Percentiles rank a stretch among this genome's conserved stretches.
Evolutionary conservation across 2,113 vertebrate genomes (phyloP).

Genomic region (Ageneiosus marmoratus): DNA sequence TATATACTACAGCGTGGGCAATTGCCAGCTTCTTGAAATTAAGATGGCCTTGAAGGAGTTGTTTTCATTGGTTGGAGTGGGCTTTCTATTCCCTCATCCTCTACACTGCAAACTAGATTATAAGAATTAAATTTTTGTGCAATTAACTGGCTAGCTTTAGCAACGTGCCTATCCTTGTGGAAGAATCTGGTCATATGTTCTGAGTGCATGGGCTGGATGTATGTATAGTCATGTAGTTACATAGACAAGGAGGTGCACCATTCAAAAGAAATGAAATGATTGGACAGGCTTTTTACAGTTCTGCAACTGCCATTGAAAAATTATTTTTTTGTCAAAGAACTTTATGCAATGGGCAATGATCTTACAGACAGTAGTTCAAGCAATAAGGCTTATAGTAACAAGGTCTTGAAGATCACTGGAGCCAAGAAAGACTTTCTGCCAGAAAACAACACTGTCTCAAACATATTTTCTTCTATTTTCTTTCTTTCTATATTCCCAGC

Average conservation of each 20-base stretch:
- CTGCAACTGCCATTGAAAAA: no score
- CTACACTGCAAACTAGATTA: neutral
- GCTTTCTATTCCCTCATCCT: neutral
- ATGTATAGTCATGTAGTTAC: no score
- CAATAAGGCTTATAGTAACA: neutral
- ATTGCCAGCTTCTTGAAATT: conserved; percentile 5
- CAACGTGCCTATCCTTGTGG: no score
- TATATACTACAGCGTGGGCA: neutral
- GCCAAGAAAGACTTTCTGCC: neutral
- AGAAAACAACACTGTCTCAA: neutral
- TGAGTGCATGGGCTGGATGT: no score
- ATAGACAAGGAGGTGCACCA: no score
- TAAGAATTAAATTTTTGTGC: no score
- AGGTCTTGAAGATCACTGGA: neutral
- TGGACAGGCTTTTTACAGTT: no score
- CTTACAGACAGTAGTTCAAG: neutral
- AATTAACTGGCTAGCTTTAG: no score
- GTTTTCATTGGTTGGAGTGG: conserved; percentile 2
- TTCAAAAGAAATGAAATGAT: no score
- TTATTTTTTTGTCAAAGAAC: no score
- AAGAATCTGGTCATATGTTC: no score
- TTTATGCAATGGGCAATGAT: neutral
- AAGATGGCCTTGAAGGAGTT: neutral
- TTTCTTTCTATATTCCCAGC: neutral
- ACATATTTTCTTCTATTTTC: neutral